Percentiles rank a stretch among this genome's conserved stretches.
These are phyloP conservation scores for Drosophila mauritiana DNA, from an alignment of 1,140 invertebrate species.

Conservation along the genomic window DNA sequence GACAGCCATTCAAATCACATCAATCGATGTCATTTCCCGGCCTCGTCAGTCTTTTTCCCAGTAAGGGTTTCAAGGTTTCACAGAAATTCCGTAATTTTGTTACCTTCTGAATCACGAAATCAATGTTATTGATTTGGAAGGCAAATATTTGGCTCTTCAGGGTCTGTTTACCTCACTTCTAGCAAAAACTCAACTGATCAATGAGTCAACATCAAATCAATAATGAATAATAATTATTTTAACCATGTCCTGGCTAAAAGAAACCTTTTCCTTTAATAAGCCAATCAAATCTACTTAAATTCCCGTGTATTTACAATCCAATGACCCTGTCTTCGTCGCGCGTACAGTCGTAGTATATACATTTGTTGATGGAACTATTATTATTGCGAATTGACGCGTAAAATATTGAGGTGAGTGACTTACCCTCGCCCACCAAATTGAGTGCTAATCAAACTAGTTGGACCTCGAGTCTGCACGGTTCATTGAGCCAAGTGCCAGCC, in stretches of 20 bases:
- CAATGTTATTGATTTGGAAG: conserved; percentile 44
- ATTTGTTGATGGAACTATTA: conserved; percentile 36
- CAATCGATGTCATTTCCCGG: conserved; percentile 41
- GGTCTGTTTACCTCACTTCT: conserved; percentile 33
- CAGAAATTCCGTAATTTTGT: conserved; percentile 11
- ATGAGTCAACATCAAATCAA: conserved; percentile 13
- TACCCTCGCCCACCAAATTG: conserved; percentile 36
- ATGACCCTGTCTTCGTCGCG: neutral
- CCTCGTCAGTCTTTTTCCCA: conserved; percentile 18
- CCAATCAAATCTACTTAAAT: conserved; percentile 5
- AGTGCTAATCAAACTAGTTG: conserved; percentile 64
- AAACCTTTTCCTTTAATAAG: neutral
- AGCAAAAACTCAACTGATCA: conserved; percentile 9
- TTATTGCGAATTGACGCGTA: conserved; percentile 65
- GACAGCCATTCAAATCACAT: conserved; percentile 41
- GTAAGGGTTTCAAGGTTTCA: conserved; percentile 11
- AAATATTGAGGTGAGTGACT: conserved; percentile 72
- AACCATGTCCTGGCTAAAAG: neutral
- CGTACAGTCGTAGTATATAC: neutral
- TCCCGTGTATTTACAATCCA: neutral
- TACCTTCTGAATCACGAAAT: conserved; percentile 17
- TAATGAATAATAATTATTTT: neutral
- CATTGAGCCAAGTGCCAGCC: conserved; percentile 63
- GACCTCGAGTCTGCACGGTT: conserved; percentile 65
- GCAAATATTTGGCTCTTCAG: conserved; percentile 28